Percentiles rank a stretch among this genome's conserved stretches.
These are phyloP conservation scores for Oligia latruncula DNA, from an alignment of 2,888 invertebrate genomes.

Conservation along the genomic window DNA sequence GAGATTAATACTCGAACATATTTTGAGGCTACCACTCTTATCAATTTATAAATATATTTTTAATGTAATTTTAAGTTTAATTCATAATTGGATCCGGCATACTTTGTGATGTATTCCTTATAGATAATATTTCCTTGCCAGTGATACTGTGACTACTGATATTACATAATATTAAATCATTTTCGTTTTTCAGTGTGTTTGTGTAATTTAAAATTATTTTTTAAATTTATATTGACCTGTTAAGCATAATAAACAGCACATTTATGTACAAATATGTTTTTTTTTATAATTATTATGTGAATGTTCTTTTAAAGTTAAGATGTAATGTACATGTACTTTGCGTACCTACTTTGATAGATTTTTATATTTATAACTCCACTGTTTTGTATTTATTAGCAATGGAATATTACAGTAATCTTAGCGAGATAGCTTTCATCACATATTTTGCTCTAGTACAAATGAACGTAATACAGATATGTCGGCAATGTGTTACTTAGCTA, in stretches of 20 bases:
- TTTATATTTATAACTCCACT: slow-evolving; percentile 26
- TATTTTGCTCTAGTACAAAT: slow-evolving; percentile 62
- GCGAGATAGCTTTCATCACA: slow-evolving; percentile 38
- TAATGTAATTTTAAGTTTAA: slow-evolving; percentile 63
- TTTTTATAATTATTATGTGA: slow-evolving; percentile 13
- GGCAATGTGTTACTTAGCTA: slow-evolving; percentile 41
- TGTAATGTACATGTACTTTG: slow-evolving; percentile 12
- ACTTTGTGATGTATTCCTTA: slow-evolving; percentile 59
- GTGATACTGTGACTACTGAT: slow-evolving; percentile 76
- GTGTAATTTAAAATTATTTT: slow-evolving; percentile 61
- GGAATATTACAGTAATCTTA: slow-evolving; percentile 38
- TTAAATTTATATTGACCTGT: slow-evolving; percentile 15
- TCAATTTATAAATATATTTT: slow-evolving; percentile 50
- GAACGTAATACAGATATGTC: slow-evolving; percentile 36
- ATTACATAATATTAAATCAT: slow-evolving; percentile 46
- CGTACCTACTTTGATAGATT: slow-evolving; percentile 22
- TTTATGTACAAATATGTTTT: slow-evolving; percentile 55
- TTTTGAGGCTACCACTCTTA: slow-evolving; percentile 67
- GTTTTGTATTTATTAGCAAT: slow-evolving; percentile 28
- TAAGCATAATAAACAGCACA: slow-evolving; percentile 56
- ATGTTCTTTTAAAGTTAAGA: slow-evolving; percentile 33
- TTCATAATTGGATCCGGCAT: slow-evolving; percentile 49
- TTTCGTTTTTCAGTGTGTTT: slow-evolving; percentile 49
- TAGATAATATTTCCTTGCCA: slow-evolving; percentile 75
- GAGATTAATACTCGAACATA: slow-evolving; percentile 60